These are phyloP conservation scores for Daboia siamensis DNA, from an alignment of 2,113 vertebrate genomes.

Conservation along the genomic window DNA sequence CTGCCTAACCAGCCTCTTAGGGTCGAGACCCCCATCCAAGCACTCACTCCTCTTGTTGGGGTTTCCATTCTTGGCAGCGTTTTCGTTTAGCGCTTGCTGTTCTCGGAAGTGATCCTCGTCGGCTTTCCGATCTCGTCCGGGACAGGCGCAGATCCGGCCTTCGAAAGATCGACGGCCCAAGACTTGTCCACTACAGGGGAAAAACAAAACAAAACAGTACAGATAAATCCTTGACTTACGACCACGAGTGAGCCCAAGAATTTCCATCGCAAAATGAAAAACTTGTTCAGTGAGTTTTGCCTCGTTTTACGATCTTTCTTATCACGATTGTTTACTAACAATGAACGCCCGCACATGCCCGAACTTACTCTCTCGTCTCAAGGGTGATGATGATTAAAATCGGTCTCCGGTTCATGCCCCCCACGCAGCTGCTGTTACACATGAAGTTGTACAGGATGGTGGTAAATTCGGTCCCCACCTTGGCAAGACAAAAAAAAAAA, in stretches of 20 bases:
- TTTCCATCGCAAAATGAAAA: not conserved
- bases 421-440: conserved; percentile 99
- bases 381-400: conserved; percentile 98
- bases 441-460: conserved; percentile 99
- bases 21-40: accelerated
- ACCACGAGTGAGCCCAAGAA: not conserved
- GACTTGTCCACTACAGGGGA: conserved; percentile 69
- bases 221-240: not conserved
- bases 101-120: conserved; percentile 95
- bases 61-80: conserved; percentile 78
- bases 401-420: conserved; percentile 97
- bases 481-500: not conserved
- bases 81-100: conserved; percentile 91
- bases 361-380: conserved; percentile 93
- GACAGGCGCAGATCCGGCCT: conserved; percentile 94
- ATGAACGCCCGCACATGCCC: not conserved
- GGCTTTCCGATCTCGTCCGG: conserved; percentile 91
- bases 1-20: not conserved
- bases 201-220: not conserved
- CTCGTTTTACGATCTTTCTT: not conserved
- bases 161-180: conserved; percentile 77
- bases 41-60: conserved; percentile 73
- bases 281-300: accelerated
- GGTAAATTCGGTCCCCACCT: conserved; percentile 98
- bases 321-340: no score